Evolutionary conservation across 1,140 invertebrate species (phyloP), one percentile per base, ranked within the genome.

Genomic region (Bombus pascuorum): DNA sequence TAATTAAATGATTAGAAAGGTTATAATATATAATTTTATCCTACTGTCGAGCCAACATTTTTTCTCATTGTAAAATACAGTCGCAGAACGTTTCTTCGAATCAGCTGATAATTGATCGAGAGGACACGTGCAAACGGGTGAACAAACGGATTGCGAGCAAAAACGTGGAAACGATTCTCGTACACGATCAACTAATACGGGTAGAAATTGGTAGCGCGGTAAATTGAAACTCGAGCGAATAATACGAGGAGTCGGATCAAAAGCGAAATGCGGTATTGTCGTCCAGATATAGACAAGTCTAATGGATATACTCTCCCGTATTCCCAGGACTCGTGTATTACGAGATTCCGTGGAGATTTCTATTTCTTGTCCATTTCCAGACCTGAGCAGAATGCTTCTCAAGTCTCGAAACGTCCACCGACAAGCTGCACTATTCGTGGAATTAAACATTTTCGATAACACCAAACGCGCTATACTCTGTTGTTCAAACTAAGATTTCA

Each of bases 331-430:
- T 34, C 22, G 53, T 6, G 39, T 0, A 25, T 89, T 80, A 37
- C 65, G 44, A 83, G 70, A 86, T 71, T 83, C 75, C 87, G 71
- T 66, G 66, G 68, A 89, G 75, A 86, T 86, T 62, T 89, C 66
- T 68, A 59, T 57, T 73, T n/a, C 62, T 53, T 44, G 70, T 5
- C 28, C 34, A n/a, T 32, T 39, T 44, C 57, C 25, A n/a, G 32
- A 65, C 42, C 22, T 12, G n/a, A 34, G 10, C 3, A 75, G 77
- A 79, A 75, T 62, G 12, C 18, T 28, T 34, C 12, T 18, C 18
- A 1, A 25, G 4, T 1, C 12, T 18, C 18, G 1, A 12, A 22
- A 32, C 39, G n/a, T 32, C 8, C 71, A 32, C 8, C n/a, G 42
- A 22, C 28, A 5, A 28, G 15, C 8, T 47, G 28, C 12, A 0